These are phyloP conservation scores for Copsychus sechellarum DNA, from an alignment of 2,113 vertebrate species.

Conservation along the genomic window DNA sequence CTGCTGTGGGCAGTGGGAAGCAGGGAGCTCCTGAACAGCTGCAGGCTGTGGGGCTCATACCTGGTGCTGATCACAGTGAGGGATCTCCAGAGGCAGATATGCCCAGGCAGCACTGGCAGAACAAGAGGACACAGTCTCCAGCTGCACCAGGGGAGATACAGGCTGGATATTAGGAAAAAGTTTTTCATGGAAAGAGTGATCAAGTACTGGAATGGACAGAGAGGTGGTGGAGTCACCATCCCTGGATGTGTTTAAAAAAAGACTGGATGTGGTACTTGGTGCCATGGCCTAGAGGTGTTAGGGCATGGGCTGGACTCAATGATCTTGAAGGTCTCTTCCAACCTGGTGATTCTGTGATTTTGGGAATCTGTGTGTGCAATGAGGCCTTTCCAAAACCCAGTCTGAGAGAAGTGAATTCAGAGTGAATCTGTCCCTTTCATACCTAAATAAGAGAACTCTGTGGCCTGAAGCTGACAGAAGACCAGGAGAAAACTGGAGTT, in stretches of 20 bases:
- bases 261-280: no score
- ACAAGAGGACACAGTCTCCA: no score
- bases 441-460: not conserved
- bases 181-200: no score
- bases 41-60: not conserved
- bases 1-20: not conserved
- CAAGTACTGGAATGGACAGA: no score
- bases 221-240: no score
- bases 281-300: no score
- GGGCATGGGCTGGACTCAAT: no score
- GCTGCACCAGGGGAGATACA: no score
- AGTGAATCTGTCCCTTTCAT: not conserved
- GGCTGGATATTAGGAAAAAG: no score
- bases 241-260: no score
- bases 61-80: not conserved
- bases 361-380: rapidly evolving
- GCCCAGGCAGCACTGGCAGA: no score
- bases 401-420: not conserved
- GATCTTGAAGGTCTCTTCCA: no score
- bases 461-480: not conserved
- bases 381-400: not conserved
- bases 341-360: not conserved
- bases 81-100: not conserved
- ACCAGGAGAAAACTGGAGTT: not conserved
- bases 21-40: rapidly evolving